Base-by-base conservation (phyloP, 2,888 invertebrate species). In the Xylota segnis region DNA sequence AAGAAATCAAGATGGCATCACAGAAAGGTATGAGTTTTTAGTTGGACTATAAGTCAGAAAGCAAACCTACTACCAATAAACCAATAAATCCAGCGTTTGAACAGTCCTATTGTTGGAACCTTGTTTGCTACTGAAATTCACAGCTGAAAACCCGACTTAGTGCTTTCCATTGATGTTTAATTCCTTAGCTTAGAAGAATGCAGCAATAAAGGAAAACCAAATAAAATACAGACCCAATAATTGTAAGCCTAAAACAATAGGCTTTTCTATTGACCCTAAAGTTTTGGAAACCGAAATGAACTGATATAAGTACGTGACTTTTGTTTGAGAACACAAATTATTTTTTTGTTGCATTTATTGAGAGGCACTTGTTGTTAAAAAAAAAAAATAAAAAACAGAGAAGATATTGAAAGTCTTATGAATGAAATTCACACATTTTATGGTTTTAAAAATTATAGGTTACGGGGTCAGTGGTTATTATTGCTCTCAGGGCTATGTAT, bases 251-350 rank as follows among this genome's bases (percentile, higher is more conserved):
- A 27, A 27, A 6, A 27, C 27, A 7, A 27, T 52, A 12, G 29
- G n/a, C 6, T 23, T n/a, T 27, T 12, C n/a, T n/a, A 29, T 6
- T 5, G 10, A 5, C n/a, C 7, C 9, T 10, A n/a, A 52, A 29
- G n/a, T 0, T 9, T 52, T 52, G 2, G 18, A 52, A 6, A 27
- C n/a, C 52, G 6, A 27, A 52, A n/a, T n/a, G n/a, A 52, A 52
- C 27, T 27, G n/a, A 27, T 27, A 52, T 52, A 52, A 29, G 52
- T 52, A 63, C 63, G 63, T 63, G 63, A 63, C 63, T 63, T 63
- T 63, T 63, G 63, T 12, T 47, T 63, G 63, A 18, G 63, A 63
- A 63, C 16, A 29, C 5, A 16, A 45, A 47, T 63, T 47, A 47
- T 45, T 47, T 3, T 14, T 50, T 23, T 10, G 18, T 50, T 47